Conservation (phyloP, 2,888 invertebrate species). For the Stenotaenia linearis region DNA sequence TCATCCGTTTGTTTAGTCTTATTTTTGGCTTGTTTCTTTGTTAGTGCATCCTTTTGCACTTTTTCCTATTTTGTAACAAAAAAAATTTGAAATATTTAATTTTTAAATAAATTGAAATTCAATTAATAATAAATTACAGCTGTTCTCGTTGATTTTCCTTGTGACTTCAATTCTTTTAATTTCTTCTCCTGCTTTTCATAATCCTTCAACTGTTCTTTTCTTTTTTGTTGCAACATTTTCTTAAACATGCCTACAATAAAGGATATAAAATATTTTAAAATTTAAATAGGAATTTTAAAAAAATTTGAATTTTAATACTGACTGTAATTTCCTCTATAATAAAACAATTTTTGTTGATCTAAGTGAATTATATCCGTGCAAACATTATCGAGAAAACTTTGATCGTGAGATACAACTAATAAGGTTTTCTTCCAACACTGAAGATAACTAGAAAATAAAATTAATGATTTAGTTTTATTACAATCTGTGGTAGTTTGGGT, state of each 20-base stretch:
- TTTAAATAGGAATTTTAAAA: too few species aligned
- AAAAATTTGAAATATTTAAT: too few species aligned
- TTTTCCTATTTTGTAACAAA: constrained; percentile 66
- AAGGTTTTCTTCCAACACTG: constrained; percentile 99
- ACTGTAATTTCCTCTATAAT: constrained; percentile 94
- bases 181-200: constrained; percentile 97
- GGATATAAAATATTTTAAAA: not conserved
- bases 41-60: constrained; percentile 84
- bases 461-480: not conserved
- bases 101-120: too few species aligned
- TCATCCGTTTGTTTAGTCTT: constrained; percentile 67
- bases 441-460: constrained; percentile 62
- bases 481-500: too few species aligned
- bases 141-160: constrained; percentile 91
- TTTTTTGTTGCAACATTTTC: constrained; percentile 95
- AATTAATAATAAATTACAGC: constrained; percentile 61
- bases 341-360: constrained; percentile 86
- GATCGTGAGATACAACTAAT: constrained; percentile 98
- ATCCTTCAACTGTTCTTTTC: constrained; percentile 90
- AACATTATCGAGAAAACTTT: constrained; percentile 98
- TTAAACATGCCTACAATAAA: constrained; percentile 72
- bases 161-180: constrained; percentile 88
- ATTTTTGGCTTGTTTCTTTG: constrained; percentile 71
- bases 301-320: too few species aligned
- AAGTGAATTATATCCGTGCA: constrained; percentile 98